These are phyloP conservation scores for Vannuccia rotundouncinata DNA, from an alignment of 2,888 invertebrate species.

Conservation along the genomic window DNA sequence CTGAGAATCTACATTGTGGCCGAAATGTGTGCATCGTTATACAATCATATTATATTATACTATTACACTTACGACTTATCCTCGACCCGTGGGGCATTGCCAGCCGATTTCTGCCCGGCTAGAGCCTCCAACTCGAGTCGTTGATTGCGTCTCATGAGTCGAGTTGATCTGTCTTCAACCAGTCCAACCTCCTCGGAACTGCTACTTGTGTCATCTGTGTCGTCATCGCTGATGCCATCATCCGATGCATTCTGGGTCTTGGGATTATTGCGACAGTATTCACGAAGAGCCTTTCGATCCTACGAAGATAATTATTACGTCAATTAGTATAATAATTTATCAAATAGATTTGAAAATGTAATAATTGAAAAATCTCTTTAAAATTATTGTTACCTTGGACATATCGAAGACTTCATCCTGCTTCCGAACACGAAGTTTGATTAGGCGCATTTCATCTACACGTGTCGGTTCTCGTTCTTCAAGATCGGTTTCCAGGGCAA, in stretches of 20 bases:
- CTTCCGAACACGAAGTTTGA: neutral
- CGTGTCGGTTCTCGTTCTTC: neutral
- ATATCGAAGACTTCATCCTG: neutral
- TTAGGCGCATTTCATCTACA: neutral
- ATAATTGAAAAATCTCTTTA: too few relatives aligned
- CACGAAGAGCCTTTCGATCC: neutral
- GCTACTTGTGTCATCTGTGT: too few relatives aligned
- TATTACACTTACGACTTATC: neutral
- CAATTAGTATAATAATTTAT: too few relatives aligned
- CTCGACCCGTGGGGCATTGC: too few relatives aligned
- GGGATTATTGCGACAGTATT: neutral
- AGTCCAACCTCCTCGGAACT: neutral
- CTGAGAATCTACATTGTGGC: too few relatives aligned
- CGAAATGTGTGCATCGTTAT: too few relatives aligned
- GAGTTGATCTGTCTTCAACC: neutral
- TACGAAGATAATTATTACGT: too few relatives aligned
- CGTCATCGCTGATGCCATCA: neutral
- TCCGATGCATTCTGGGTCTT: neutral
- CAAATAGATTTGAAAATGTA: too few relatives aligned
- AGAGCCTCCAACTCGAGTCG: neutral
- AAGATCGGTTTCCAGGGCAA: neutral
- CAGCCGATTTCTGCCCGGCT: too few relatives aligned
- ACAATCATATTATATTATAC: too few relatives aligned
- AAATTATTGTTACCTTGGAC: neutral
- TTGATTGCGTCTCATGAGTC: neutral